Evolutionary conservation across 2,888 invertebrate species (phyloP), one percentile per base, ranked within the genome.

Genomic region (Drosophila borborema): DNA sequence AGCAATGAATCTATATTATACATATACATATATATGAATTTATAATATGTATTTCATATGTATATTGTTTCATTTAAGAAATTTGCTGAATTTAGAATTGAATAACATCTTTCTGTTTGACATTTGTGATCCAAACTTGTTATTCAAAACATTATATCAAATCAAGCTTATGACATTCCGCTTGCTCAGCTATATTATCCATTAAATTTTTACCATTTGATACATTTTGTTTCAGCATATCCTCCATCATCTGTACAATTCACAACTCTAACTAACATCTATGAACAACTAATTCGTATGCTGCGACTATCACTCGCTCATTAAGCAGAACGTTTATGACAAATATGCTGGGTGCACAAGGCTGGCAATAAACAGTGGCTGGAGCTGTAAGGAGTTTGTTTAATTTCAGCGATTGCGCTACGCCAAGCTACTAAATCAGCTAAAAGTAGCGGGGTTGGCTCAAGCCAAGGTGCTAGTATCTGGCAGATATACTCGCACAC

Each of bases 401-500:
- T 81, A 89, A 84, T 81, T 86, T 79, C 71, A 74, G 72, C 77
- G 76, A 86, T 72, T 80, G 72, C 72, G 60, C 67, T 71, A 54
- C 18, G 63, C 60, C 59, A 71, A 62, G 77, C 79, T 63, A 84
- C 79, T 82, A 85, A 81, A 87, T 85, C 80, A 87, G 74, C 76
- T 66, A 68, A 64, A 58, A 43, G 59, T 64, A 61, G 58, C 64
- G 62, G 60, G 41, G 41, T 56, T 70, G 69, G 68, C 72, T 55
- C 75, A 73, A 72, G 69, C 62, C 49, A 64, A 74, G 66, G 63
- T 72, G 60, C 51, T 43, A 68, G 71, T 79, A 73, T 68, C 76
- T 73, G 69, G 43, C 56, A 69, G 72, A 77, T 64, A 79, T 62
- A 65, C 58, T 51, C n/a, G 48, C 53, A 34, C 20, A 55, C 10